Evolutionary conservation across 2,113 vertebrate species (phyloP), one percentile per base, ranked within the genome.

Genomic region (Proteles cristata): DNA sequence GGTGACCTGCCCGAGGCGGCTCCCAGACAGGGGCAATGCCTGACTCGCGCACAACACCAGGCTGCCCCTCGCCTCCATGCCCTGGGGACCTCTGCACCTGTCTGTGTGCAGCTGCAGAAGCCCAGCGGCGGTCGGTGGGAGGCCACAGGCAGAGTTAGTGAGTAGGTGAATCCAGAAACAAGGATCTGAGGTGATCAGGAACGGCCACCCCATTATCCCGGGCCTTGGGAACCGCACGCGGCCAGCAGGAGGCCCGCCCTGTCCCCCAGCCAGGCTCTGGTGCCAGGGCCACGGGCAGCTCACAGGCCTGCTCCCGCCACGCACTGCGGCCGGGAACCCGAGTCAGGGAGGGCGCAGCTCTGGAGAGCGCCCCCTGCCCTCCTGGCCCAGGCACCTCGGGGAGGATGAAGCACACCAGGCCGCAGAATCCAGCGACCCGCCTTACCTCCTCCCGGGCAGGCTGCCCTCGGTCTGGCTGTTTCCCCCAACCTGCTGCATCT

Each of bases 391-490:
- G 55, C 31, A 10, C 35, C 48, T 28, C 3, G n/a, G 58, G 31
- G 61, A 53, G 2, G 35, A 53, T 7, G 63, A 25, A 9, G 16
- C 88, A 28, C 28, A 12, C 25, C 14, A 65, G 43, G 26, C 65
- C 26, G 23, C 28, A 0, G 86, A 21, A 17, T 28, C 33, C 4
- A 11, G 5, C 45, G 21, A n/a, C 74, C 68, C 4, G 6, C 17
- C 35, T 99, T 99, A 99, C 99, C 99, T 99, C 98, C 99, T 99
- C 98, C 99, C 99, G 48, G 99, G 99, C 97, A 99, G 98, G 80
- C 99, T 98, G 93, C 99, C 98, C 81, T 99, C 99, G 4, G 99
- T 99, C 97, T 99, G 99, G 98, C 99, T 99, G 98, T 99, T 99
- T 65, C 99, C 99, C 15, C 98, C 99, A 2, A 98, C 98, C 97